A percentile compares a stretch with the other conserved stretches of the same genome.
Evolutionary conservation across 2,797 vertebrate genomes (phyloP).

Genomic region (Pogoniulus pusillus): DNA sequence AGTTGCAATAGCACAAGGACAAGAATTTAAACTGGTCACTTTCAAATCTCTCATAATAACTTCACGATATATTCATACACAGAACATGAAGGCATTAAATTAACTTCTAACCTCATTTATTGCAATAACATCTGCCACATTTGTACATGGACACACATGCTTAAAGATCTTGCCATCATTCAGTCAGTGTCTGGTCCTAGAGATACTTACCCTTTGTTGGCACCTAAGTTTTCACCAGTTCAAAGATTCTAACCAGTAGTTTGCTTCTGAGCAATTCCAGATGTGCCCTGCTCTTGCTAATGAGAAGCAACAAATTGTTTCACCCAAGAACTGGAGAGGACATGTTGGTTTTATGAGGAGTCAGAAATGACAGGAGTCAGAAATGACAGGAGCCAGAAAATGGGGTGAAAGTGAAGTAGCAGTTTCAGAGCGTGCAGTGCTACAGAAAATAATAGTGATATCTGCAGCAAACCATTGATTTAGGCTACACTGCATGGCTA

Average conservation of each 20-base stretch:
- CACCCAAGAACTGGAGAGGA: not conserved
- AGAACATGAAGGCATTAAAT: not conserved
- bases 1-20: not conserved
- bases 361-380: not conserved
- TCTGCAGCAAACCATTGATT: not conserved
- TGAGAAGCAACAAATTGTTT: not conserved
- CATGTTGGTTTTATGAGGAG: not conserved
- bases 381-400: not conserved
- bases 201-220: accelerated
- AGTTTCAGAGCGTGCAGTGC: not conserved
- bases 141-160: no score
- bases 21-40: not conserved
- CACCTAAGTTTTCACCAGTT: not conserved
- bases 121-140: not conserved
- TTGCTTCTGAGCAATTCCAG: not conserved
- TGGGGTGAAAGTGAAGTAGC: not conserved
- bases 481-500: not conserved
- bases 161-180: not conserved
- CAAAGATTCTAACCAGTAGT: not conserved
- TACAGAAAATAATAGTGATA: not conserved
- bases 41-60: not conserved
- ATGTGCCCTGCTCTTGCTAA: not conserved
- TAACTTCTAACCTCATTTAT: not conserved
- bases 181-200: not conserved
- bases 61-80: not conserved